These are phyloP conservation scores for Cotesia vestalis DNA, from an alignment of 1,140 invertebrate genomes.

Conservation along the genomic window DNA sequence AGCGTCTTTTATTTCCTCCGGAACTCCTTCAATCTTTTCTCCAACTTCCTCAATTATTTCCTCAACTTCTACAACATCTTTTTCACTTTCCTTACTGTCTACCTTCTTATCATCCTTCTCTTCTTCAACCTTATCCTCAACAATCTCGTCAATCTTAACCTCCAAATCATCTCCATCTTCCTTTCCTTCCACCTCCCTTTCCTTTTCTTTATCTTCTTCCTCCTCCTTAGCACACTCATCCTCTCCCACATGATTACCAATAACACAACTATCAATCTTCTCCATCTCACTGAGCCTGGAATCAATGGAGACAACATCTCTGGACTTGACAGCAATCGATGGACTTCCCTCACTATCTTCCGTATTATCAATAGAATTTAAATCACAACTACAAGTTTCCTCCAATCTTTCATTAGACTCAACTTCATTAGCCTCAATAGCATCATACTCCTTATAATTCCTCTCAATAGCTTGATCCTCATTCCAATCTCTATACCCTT, in stretches of 20 bases:
- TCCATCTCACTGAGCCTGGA: conserved; percentile 64
- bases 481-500: conserved; percentile 61
- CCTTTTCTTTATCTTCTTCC: conserved; percentile 43
- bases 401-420: conserved; percentile 51
- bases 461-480: conserved; percentile 61
- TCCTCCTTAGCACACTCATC: conserved; percentile 54
- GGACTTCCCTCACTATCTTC: conserved; percentile 68
- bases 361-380: conserved; percentile 67
- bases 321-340: conserved; percentile 64
- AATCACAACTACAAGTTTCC: conserved; percentile 68
- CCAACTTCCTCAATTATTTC: background rate
- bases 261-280: conserved; percentile 49
- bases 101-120: conserved; percentile 47
- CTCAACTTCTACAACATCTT: conserved; percentile 29
- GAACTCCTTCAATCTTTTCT: conserved; percentile 20
- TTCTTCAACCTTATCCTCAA: conserved; percentile 34
- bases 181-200: conserved; percentile 21
- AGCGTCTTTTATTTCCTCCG: conserved; percentile 43
- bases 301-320: conserved; percentile 66
- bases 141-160: too few relatives aligned
- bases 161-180: conserved; percentile 11
- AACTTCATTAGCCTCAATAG: conserved; percentile 48
- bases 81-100: background rate
- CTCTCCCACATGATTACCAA: conserved; percentile 53
- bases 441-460: conserved; percentile 55